A percentile compares a stretch with the other conserved stretches of the same genome.
These are phyloP conservation scores for Spodoptera frugiperda DNA, from an alignment of 1,140 invertebrate species.

Conservation along the genomic window DNA sequence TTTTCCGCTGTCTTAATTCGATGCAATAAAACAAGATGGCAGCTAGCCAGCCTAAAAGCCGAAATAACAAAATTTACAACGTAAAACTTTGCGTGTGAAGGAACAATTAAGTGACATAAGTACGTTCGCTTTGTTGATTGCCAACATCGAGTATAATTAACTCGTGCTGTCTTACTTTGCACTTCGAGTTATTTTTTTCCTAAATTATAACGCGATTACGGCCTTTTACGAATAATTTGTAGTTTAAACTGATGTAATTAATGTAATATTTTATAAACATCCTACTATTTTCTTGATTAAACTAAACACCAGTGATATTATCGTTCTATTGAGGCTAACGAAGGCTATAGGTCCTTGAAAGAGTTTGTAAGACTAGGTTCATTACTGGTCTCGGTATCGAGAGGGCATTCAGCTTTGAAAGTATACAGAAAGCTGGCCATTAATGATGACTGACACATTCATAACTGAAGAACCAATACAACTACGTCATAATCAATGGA, in stretches of 20 bases:
- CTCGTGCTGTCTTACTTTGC: conserved; percentile 56
- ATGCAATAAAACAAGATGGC: conserved; percentile 36
- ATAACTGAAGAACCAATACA: too few relatives aligned
- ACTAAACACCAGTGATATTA: not conserved
- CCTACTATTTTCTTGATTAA: too few relatives aligned
- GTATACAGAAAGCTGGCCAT: too few relatives aligned
- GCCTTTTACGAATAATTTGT: too few relatives aligned
- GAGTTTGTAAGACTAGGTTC: not conserved
- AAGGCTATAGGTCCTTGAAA: not conserved
- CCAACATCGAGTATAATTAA: conserved; percentile 61
- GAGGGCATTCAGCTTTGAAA: too few relatives aligned
- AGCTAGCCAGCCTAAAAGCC: conserved; percentile 31
- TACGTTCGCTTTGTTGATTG: conserved; percentile 62
- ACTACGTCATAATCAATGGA: too few relatives aligned
- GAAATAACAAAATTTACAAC: conserved; percentile 45
- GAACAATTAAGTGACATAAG: conserved; percentile 63
- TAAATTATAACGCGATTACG: not conserved
- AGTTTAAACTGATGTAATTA: too few relatives aligned
- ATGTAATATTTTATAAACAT: too few relatives aligned
- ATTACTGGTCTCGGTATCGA: not conserved
- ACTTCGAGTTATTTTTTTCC: conserved; percentile 50
- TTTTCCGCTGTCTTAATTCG: conserved; percentile 5
- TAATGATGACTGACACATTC: too few relatives aligned
- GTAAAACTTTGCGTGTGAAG: conserved; percentile 58
- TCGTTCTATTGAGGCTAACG: not conserved